These are phyloP conservation scores for Drosophila buzzatii DNA, from an alignment of 2,888 invertebrate species.

Conservation along the genomic window DNA sequence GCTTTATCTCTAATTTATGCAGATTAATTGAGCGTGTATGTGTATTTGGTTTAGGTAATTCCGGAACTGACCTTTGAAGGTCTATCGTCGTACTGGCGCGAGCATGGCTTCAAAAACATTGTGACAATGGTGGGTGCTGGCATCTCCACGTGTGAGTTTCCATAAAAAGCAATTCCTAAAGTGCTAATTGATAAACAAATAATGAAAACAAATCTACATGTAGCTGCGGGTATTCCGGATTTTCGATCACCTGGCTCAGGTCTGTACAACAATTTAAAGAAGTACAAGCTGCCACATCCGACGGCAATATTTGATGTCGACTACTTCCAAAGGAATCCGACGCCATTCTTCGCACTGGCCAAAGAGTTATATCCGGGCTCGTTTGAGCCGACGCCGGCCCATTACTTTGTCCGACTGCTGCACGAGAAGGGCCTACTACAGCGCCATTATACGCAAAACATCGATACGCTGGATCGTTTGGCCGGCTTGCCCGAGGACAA, in stretches of 20 bases:
- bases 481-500: constrained; percentile 94
- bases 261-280: constrained; percentile 95
- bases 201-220: not conserved
- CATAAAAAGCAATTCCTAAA: not conserved
- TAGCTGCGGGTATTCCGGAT: constrained; percentile 94
- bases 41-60: constrained; percentile 86
- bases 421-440: constrained; percentile 92
- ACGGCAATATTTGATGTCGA: constrained; percentile 96
- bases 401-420: constrained; percentile 95
- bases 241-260: constrained; percentile 97
- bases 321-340: constrained; percentile 94
- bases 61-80: constrained; percentile 91
- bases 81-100: constrained; percentile 91
- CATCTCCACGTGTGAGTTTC: constrained; percentile 94
- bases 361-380: constrained; percentile 95
- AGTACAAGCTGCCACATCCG: constrained; percentile 96
- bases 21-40: not conserved
- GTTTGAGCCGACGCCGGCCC: constrained; percentile 95
- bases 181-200: constrained; percentile 7
- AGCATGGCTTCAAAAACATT: constrained; percentile 92
- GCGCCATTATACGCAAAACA: constrained; percentile 95
- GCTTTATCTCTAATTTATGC: not conserved
- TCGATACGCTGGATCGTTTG: constrained; percentile 95
- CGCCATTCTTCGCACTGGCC: constrained; percentile 96
- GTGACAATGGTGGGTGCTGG: constrained; percentile 98